Evolutionary conservation across 2,113 vertebrate genomes (phyloP).

Genomic region (Motacilla alba): DNA sequence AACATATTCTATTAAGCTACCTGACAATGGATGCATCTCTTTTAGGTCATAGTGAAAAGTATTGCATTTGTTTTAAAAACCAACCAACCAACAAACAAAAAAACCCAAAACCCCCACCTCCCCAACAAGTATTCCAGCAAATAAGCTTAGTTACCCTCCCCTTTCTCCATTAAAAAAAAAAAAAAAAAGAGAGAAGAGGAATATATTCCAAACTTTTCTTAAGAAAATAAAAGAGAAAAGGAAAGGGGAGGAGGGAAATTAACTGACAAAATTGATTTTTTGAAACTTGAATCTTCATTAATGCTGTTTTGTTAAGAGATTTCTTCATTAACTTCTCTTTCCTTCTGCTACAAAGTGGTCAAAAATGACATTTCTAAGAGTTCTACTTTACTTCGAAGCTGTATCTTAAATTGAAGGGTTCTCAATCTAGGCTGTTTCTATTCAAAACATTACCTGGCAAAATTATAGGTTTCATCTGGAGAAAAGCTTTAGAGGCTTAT

Average conservation of each 20-base stretch:
- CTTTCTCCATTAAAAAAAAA: background rate
- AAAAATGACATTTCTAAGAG: background rate
- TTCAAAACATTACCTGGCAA: background rate
- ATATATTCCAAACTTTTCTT: background rate
- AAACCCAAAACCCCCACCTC: background rate
- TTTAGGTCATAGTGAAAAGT: background rate
- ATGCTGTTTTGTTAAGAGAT: background rate
- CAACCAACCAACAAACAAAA: background rate
- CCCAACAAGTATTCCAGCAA: background rate
- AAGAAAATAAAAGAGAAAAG: background rate
- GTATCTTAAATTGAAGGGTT: background rate
- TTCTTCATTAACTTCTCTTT: background rate
- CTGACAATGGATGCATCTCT: background rate
- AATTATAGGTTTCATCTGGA: background rate
- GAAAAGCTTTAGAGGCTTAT: background rate
- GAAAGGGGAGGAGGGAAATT: accelerated
- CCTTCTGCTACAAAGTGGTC: background rate
- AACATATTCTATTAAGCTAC: background rate
- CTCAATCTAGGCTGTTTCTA: background rate
- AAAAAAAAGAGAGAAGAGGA: background rate
- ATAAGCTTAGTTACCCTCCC: background rate
- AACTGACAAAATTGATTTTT: background rate
- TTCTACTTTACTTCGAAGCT: background rate
- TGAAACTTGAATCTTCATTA: background rate
- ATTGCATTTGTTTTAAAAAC: background rate